phyloP scores from a whole-genome alignment of 1,140 invertebrate species.

The Pristionchus pacificus region DNA sequence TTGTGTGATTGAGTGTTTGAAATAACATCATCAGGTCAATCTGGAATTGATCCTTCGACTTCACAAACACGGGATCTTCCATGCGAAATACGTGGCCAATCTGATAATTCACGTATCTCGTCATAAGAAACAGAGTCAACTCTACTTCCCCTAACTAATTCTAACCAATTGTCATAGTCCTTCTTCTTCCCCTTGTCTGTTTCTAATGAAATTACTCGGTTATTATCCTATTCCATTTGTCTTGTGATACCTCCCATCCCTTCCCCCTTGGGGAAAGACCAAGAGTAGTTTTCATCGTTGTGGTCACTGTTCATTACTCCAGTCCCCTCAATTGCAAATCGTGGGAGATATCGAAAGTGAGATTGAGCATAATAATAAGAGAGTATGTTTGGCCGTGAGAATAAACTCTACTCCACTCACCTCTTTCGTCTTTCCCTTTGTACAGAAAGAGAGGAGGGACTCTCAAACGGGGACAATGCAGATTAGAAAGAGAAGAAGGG shows the following conservation, averaged over 20 bases:
- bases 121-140: constrained; percentile 27
- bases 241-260: no score
- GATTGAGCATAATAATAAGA: background rate
- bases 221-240: no score
- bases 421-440: background rate
- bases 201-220: no score
- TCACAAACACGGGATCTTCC: constrained; percentile 41
- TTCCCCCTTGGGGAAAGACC: no score
- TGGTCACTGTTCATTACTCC: no score
- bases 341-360: no score
- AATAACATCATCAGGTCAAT: constrained; percentile 10
- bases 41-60: constrained; percentile 40
- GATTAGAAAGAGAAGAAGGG: no score
- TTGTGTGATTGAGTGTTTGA: constrained; percentile 43
- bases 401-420: background rate
- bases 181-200: no score
- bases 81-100: constrained; percentile 55
- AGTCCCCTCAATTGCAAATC: no score
- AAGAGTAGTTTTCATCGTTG: no score
- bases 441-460: background rate
- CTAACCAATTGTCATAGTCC: no score
- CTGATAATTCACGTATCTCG: constrained; percentile 48
- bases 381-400: background rate
- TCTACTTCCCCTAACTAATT: no score
- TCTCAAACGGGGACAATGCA: background rate